Conservation (phyloP, 2,113 vertebrate species). For the Microcebus tavaratra region DNA sequence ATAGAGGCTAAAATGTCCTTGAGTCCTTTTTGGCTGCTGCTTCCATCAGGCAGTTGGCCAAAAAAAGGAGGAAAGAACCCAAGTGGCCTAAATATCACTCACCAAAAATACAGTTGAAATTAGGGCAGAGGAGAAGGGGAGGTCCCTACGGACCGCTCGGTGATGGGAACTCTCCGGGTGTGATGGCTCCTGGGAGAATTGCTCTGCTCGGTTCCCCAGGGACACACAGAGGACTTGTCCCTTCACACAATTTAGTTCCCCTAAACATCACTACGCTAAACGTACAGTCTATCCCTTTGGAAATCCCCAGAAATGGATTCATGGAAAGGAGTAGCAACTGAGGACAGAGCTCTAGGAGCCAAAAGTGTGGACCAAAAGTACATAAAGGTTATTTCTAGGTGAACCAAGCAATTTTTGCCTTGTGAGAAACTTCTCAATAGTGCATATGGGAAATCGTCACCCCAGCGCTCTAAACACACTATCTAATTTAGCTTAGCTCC, state of each 20-base stretch:
- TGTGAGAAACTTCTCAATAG: not conserved
- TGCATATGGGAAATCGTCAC: not conserved
- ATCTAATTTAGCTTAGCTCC: not conserved
- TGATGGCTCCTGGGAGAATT: conserved; percentile 47
- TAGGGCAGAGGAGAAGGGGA: conserved; percentile 38
- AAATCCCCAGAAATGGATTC: not conserved
- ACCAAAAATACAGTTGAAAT: conserved; percentile 56
- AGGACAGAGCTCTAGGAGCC: not conserved
- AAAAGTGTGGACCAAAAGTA: not conserved
- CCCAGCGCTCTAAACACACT: not conserved
- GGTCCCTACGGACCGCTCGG: not conserved
- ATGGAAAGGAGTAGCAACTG: not conserved
- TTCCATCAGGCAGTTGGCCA: conserved; percentile 63
- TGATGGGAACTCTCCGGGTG: conserved; percentile 47
- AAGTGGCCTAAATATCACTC: conserved; percentile 44
- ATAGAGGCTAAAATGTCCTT: conserved; percentile 37
- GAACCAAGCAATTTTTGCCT: not conserved
- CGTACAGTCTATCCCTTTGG: not conserved
- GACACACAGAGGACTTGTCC: not conserved
- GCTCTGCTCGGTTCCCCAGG: not conserved
- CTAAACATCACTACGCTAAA: not conserved
- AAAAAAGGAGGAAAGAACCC: conserved; percentile 52
- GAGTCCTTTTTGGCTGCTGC: conserved; percentile 42
- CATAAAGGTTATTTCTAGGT: not conserved
- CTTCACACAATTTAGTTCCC: not conserved